These are phyloP conservation scores for Batillaria attramentaria DNA, from an alignment of 1,140 invertebrate genomes.

Conservation along the genomic window DNA sequence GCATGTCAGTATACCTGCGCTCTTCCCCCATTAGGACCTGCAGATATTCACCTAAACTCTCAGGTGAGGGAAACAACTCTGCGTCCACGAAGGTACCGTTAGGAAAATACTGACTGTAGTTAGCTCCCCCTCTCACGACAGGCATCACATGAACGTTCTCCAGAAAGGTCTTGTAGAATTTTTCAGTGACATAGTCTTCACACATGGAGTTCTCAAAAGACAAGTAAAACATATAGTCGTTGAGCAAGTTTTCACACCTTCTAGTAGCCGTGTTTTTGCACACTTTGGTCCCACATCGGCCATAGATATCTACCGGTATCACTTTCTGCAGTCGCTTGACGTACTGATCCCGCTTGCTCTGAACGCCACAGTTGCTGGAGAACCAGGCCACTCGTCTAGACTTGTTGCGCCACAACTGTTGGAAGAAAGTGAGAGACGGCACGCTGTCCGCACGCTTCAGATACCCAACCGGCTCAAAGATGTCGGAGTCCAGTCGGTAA, in stretches of 20 bases:
- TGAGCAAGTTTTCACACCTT: slow-evolving; percentile 25
- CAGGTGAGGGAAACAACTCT: slow-evolving; percentile 72
- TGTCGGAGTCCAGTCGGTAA: slow-evolving; percentile 4
- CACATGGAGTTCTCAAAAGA: slow-evolving; percentile 77
- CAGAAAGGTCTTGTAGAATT: slow-evolving; percentile 78
- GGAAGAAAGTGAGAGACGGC: not conserved
- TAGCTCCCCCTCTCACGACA: slow-evolving; percentile 78
- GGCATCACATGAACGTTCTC: slow-evolving; percentile 75
- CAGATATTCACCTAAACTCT: slow-evolving; percentile 74
- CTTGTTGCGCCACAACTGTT: not conserved
- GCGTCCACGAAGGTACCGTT: slow-evolving; percentile 75
- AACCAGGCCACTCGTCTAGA: not conserved
- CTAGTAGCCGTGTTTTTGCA: slow-evolving; percentile 22
- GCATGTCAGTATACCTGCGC: not conserved
- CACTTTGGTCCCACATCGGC: slow-evolving; percentile 72
- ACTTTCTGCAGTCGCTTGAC: slow-evolving; percentile 68
- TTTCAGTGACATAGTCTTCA: slow-evolving; percentile 88
- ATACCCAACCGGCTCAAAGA: not conserved
- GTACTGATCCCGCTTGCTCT: slow-evolving; percentile 21
- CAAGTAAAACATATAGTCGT: slow-evolving; percentile 66
- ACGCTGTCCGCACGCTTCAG: not conserved
- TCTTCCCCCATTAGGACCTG: slow-evolving; percentile 67
- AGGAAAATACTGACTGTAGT: slow-evolving; percentile 76
- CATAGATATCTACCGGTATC: slow-evolving; percentile 78
- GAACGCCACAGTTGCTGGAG: slow-evolving; percentile 3